These are phyloP conservation scores for Drosophila dunni DNA, from an alignment of 1,140 invertebrate genomes.

Conservation along the genomic window DNA sequence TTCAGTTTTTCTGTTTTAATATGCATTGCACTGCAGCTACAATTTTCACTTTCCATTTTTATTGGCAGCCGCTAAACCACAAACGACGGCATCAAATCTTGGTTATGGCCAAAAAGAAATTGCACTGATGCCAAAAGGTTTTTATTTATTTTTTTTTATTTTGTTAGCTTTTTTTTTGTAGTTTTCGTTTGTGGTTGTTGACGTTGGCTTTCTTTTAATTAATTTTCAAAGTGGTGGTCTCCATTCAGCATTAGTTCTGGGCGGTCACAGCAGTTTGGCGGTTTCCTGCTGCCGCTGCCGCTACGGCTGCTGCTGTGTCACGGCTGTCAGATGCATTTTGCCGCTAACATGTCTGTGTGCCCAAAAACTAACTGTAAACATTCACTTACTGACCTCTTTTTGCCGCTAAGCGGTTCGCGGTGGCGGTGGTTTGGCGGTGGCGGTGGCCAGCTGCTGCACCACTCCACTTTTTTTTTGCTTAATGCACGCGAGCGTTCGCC, in stretches of 20 bases:
- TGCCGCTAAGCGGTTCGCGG: constrained; percentile 27
- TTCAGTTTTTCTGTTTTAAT: constrained; percentile 64
- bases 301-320: constrained; percentile 64
- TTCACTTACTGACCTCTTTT: constrained; percentile 81
- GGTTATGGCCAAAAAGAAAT: constrained; percentile 78
- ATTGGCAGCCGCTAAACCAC: constrained; percentile 56
- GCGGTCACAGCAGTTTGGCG: constrained; percentile 30
- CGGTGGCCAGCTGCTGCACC: constrained; percentile 39
- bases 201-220: constrained; percentile 78
- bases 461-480: constrained; percentile 75
- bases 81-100: constrained; percentile 70
- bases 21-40: constrained; percentile 74
- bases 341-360: constrained; percentile 66
- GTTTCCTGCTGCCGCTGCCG: not conserved
- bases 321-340: constrained; percentile 74
- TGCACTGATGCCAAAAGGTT: constrained; percentile 75
- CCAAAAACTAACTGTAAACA: constrained; percentile 82
- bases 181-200: constrained; percentile 17
- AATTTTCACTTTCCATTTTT: constrained; percentile 83
- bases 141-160: constrained; percentile 12
- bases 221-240: constrained; percentile 57
- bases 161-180: constrained; percentile 11
- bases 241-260: constrained; percentile 71
- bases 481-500: constrained; percentile 72
- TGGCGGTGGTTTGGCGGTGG: not conserved